Conservation (phyloP, 2,888 invertebrate species). For the Harmothoe impar region DNA sequence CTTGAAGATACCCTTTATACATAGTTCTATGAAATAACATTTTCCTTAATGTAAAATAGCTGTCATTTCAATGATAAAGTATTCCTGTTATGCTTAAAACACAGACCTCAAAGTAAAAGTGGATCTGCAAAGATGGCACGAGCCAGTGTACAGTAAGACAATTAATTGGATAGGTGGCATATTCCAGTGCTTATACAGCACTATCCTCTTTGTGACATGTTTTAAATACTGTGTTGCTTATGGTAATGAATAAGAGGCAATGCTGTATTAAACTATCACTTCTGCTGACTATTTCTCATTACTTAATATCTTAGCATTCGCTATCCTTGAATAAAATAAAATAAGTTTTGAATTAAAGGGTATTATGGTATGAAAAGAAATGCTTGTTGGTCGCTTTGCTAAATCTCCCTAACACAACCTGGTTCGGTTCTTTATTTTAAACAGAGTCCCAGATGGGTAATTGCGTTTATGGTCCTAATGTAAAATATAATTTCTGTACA, state of each 20-base stretch:
- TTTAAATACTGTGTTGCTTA: conserved; percentile 1
- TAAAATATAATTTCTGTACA: conserved; percentile 1
- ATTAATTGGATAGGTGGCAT: not conserved
- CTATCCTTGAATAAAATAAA: not conserved
- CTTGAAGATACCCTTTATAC: too few species aligned
- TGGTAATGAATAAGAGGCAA: not conserved
- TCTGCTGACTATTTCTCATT: not conserved
- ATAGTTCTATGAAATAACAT: too few species aligned
- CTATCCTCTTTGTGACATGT: not conserved
- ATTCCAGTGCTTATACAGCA: not conserved
- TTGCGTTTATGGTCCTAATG: not conserved
- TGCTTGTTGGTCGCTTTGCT: not conserved
- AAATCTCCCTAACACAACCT: conserved; percentile 7
- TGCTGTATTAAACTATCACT: too few species aligned
- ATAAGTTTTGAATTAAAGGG: too few species aligned
- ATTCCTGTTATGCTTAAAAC: conserved; percentile 2
- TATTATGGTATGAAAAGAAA: not conserved
- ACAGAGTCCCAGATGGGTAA: conserved; percentile 57
- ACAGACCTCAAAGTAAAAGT: not conserved
- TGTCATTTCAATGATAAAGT: too few species aligned
- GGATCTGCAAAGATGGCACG: conserved; percentile 43
- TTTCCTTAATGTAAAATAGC: too few species aligned
- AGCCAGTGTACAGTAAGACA: conserved; percentile 19
- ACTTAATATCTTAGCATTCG: not conserved
- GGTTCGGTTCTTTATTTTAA: conserved; percentile 3